Evolutionary conservation across 2,113 vertebrate genomes (phyloP), one percentile per base, ranked within the genome.

Genomic region (Dasyprocta punctata): DNA sequence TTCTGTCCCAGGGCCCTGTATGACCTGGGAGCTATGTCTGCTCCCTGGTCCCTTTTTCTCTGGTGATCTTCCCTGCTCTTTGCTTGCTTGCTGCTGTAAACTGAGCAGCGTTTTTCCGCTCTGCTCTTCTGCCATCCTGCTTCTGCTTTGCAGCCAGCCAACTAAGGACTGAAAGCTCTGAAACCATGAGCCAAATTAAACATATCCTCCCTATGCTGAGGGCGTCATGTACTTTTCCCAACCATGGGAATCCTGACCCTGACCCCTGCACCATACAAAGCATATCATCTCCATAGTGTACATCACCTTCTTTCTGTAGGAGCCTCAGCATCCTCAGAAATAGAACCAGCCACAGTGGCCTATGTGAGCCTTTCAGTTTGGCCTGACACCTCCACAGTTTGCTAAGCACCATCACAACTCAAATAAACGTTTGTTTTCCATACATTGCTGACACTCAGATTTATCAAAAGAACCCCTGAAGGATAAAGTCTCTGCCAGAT

Each of bases 361-460:
- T 0, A 85, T 84, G 17, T 20, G 33, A 65, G 41, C 41, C 95
- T 90, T 65, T 81, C 81, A 69, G 47, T 92, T 69, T 95, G 38
- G 30, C 56, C 2, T 41, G 4, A 17, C 22, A 41, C 44, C 36
- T 90, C 30, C 19, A 56, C 22, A 52, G 86, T 49, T 92, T 47
- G 47, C 87, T 3, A 2, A 14, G 22, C 77, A 41, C 73, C 96
- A 86, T 49, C 88, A 84, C 83, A 65, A 96, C 94, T 36, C 17
- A 69, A 87, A 24, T 17, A 38, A 96, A 73, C 12, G 13, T 90
- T 96, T 96, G 20, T 83, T 93, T 89, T 89, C 92, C 61, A 38
- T 54, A 56, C 2, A 0, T 5, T 87, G 47, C 77, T 95, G 91
- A 85, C 82, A 90, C 90, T 89, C 20, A 92, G 75, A 97, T 96